Conservation (phyloP, 2,888 invertebrate species). For the Ichneumoninae sp. region DNA sequence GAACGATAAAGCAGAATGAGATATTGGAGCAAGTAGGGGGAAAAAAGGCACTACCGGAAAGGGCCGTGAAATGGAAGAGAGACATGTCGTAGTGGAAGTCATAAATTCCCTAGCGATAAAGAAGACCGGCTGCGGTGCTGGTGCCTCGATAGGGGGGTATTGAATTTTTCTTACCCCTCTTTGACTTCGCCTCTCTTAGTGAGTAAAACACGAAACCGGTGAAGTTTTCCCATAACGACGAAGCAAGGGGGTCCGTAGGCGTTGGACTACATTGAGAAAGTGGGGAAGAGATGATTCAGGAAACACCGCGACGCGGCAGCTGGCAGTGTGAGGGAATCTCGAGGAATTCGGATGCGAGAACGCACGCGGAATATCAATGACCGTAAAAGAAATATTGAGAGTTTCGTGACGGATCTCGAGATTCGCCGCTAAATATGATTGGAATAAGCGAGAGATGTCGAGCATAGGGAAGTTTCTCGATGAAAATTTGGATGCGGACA, state of each 20-base stretch:
- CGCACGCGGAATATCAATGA: slow-evolving; percentile 67
- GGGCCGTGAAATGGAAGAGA: neutral
- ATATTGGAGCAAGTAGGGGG: neutral
- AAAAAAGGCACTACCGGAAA: neutral
- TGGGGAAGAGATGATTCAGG: slow-evolving; percentile 60
- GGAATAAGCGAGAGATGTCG: slow-evolving; percentile 5
- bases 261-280: slow-evolving; percentile 58
- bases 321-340: slow-evolving; percentile 62
- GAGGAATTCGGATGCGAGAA: slow-evolving; percentile 55
- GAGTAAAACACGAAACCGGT: slow-evolving; percentile 27
- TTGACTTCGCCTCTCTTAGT: slow-evolving; percentile 25
- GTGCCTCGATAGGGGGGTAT: slow-evolving; percentile 22
- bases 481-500: neutral
- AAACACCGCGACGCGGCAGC: slow-evolving; percentile 64
- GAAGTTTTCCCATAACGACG: slow-evolving; percentile 68
- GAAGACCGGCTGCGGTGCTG: slow-evolving; percentile 15
- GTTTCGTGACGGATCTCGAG: neutral
- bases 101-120: slow-evolving; percentile 31
- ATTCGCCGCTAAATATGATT: slow-evolving; percentile 46
- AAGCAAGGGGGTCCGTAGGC: slow-evolving; percentile 43
- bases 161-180: slow-evolving; percentile 34
- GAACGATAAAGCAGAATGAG: neutral
- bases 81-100: neutral
- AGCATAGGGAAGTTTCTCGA: neutral
- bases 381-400: slow-evolving; percentile 36